Conservation (phyloP, 2,888 invertebrate species). For the Busseola fusca region DNA sequence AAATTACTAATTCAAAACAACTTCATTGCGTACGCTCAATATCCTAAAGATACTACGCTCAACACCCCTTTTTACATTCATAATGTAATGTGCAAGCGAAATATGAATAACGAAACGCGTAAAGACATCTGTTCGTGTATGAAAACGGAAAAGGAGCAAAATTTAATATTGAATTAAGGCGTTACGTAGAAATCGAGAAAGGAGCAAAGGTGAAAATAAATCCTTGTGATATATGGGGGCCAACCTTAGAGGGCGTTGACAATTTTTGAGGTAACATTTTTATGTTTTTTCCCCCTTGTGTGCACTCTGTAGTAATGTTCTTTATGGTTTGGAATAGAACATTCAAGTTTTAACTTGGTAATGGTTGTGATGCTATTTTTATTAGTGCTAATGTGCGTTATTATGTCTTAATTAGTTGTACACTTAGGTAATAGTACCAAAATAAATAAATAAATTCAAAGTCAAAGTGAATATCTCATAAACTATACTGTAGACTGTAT, state of each 20-base stretch:
- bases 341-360: slow-evolving; percentile 8
- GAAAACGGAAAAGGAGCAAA: slow-evolving; percentile 80
- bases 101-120: slow-evolving; percentile 86
- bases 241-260: slow-evolving; percentile 80
- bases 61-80: slow-evolving; percentile 60
- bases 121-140: slow-evolving; percentile 82
- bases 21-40: slow-evolving; percentile 60
- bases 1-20: slow-evolving; percentile 58
- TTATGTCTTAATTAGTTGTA: slow-evolving; percentile 1
- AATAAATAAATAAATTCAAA: too few species aligned
- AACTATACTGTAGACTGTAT: too few species aligned
- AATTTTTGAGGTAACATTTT: slow-evolving; percentile 84
- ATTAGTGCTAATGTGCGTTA: slow-evolving; percentile 1
- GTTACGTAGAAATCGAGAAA: slow-evolving; percentile 86
- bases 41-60: slow-evolving; percentile 51
- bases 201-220: slow-evolving; percentile 85
- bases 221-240: slow-evolving; percentile 85
- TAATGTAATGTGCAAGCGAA: slow-evolving; percentile 77
- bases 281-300: slow-evolving; percentile 67
- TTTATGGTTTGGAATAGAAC: slow-evolving; percentile 43
- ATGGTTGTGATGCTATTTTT: slow-evolving; percentile 22
- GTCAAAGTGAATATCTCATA: too few species aligned
- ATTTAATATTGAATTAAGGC: slow-evolving; percentile 89
- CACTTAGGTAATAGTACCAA: too few species aligned
- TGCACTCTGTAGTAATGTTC: slow-evolving; percentile 59